Percentiles rank a stretch among this genome's conserved stretches.
Conservation (phyloP, 2,888 invertebrate genomes). For the Dromius quadrimaculatus region DNA sequence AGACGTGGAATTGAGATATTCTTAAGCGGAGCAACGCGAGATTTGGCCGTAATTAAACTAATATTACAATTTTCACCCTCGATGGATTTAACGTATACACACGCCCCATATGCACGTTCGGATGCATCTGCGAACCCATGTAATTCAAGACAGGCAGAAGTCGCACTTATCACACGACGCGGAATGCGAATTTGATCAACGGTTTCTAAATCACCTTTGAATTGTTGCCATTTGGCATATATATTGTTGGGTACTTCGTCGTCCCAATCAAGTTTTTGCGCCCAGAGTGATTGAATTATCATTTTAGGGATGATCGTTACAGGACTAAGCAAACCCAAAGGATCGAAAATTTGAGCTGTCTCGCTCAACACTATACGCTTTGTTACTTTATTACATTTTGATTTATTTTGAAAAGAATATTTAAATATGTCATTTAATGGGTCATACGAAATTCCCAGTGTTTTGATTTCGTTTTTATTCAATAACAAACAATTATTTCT, state of each 20-base stretch:
- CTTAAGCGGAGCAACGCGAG: not conserved
- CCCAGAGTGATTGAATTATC: conserved; percentile 53
- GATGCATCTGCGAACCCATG: not conserved
- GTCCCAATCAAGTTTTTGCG: conserved; percentile 9
- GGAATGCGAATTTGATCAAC: not conserved
- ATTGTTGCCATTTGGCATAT: not conserved
- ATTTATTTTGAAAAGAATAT: not conserved
- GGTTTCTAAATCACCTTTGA: not conserved
- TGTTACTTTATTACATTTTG: conserved; percentile 38
- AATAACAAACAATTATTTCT: no score
- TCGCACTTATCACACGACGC: not conserved
- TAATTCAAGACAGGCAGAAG: not conserved
- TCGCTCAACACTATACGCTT: conserved; percentile 54
- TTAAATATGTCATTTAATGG: not conserved
- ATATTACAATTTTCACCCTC: not conserved
- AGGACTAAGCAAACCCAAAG: conserved; percentile 53
- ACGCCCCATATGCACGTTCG: not conserved
- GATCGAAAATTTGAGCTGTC: conserved; percentile 53
- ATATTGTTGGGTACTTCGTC: not conserved
- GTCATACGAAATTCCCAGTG: conserved; percentile 6
- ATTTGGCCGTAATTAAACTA: not conserved
- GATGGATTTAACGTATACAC: not conserved
- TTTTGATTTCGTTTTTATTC: no score
- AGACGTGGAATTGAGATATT: not conserved
- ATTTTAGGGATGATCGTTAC: conserved; percentile 53